Conservation (phyloP, 2,888 invertebrate species). For the Chrysopilus asiliformis region DNA sequence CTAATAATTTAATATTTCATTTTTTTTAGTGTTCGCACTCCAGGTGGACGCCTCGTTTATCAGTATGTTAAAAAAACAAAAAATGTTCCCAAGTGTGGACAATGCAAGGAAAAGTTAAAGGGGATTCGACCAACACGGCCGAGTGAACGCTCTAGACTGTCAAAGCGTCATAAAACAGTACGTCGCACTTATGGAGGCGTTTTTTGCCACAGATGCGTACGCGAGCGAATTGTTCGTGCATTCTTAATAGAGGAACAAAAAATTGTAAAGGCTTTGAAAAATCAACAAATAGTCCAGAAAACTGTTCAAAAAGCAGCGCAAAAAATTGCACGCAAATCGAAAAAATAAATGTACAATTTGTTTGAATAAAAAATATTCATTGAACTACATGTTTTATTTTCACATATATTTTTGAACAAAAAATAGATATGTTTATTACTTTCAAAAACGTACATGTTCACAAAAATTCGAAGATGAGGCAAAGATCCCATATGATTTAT, state of each 20-base stretch:
- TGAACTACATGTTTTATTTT: too few species aligned
- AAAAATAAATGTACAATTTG: too few species aligned
- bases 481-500: too few species aligned
- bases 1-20: background rate
- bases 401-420: too few species aligned
- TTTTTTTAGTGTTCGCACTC: constrained; percentile 79
- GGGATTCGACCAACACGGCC: constrained; percentile 93
- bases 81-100: constrained; percentile 94
- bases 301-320: constrained; percentile 25
- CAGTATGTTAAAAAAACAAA: constrained; percentile 96
- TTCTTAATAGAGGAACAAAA: constrained; percentile 99
- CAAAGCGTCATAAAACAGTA: constrained; percentile 92
- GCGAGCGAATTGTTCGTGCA: constrained; percentile 94
- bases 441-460: too few species aligned
- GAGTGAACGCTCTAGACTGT: constrained; percentile 80
- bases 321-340: too few species aligned
- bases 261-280: constrained; percentile 92
- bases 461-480: too few species aligned
- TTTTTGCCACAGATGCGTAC: constrained; percentile 90
- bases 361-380: too few species aligned
- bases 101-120: constrained; percentile 90
- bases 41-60: constrained; percentile 94
- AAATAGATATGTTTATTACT: too few species aligned
- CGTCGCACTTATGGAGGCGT: constrained; percentile 96
- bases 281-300: constrained; percentile 51